Evolutionary conservation across 2,797 vertebrate genomes (phyloP).

Genomic region (Aulostomus chinensis): DNA sequence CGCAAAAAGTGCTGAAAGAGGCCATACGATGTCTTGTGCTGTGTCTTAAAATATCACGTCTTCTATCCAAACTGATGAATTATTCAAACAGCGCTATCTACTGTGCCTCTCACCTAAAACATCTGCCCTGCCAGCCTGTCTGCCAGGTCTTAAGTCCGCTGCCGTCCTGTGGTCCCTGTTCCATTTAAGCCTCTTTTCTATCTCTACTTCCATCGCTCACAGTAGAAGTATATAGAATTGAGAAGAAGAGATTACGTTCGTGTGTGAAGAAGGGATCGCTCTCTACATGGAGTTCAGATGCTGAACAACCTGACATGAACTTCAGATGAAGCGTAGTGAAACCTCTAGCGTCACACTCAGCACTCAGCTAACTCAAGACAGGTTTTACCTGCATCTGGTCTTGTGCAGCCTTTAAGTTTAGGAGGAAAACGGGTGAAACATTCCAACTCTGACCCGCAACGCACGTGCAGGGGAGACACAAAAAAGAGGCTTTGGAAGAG

Average conservation of each 20-base stretch:
- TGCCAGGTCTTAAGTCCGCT: conserved; percentile 48
- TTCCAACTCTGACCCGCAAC: no score
- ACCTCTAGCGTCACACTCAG: conserved; percentile 6
- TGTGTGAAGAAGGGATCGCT: conserved; percentile 27
- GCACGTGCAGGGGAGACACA: no score
- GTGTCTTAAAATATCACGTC: conserved; percentile 78
- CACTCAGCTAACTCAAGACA: no score
- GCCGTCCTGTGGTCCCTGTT: conserved; percentile 59
- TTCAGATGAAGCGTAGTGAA: background rate
- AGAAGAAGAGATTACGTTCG: conserved; percentile 48
- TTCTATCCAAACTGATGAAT: conserved; percentile 75
- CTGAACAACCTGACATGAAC: background rate
- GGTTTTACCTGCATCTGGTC: no score
- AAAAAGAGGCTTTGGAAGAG: no score
- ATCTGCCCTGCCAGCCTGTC: conserved; percentile 69
- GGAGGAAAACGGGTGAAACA: no score
- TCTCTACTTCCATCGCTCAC: conserved; percentile 53
- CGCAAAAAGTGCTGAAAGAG: conserved; percentile 66
- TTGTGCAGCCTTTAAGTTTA: no score
- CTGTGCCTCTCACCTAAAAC: conserved; percentile 73
- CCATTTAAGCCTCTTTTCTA: conserved; percentile 61
- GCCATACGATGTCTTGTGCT: conserved; percentile 56
- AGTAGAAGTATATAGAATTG: conserved; percentile 16
- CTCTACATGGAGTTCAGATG: conserved; percentile 13
- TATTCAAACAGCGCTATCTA: conserved; percentile 72